phyloP scores from a whole-genome alignment of 2,797 vertebrate genomes.

The Phoebastria nigripes region DNA sequence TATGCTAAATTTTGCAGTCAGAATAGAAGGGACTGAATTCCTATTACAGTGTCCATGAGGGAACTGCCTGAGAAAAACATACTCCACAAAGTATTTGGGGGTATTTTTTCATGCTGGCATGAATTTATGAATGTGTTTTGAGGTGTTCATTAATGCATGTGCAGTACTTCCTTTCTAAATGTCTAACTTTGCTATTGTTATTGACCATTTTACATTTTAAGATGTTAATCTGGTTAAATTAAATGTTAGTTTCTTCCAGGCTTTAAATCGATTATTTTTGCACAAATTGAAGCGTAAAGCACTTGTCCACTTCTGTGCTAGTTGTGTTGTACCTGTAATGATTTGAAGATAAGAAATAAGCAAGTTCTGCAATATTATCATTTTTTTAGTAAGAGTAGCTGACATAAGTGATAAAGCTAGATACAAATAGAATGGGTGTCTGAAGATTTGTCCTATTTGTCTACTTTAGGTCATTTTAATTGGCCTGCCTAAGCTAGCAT shows the following conservation, averaged over 20 bases:
- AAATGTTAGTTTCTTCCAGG: background rate
- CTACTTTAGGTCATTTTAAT: background rate
- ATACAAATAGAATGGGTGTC: background rate
- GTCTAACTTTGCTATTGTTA: background rate
- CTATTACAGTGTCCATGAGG: rapidly evolving
- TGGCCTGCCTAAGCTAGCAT: background rate
- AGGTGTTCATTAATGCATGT: background rate
- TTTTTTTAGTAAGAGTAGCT: background rate
- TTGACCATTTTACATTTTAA: background rate
- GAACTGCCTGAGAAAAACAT: background rate
- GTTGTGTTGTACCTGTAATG: background rate
- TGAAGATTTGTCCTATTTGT: background rate
- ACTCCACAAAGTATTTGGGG: background rate
- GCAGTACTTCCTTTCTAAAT: background rate
- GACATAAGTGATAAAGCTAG: background rate
- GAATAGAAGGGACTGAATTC: background rate
- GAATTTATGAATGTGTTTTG: background rate
- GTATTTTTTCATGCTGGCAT: background rate
- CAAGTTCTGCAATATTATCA: background rate
- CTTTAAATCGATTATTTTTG: background rate
- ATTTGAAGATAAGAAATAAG: background rate
- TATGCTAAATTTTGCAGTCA: background rate
- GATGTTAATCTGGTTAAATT: background rate
- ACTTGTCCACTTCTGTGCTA: background rate
- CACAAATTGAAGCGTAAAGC: background rate